phyloP scores from a whole-genome alignment of 1,140 invertebrate genomes.

The Rhagoletis pomonella region DNA sequence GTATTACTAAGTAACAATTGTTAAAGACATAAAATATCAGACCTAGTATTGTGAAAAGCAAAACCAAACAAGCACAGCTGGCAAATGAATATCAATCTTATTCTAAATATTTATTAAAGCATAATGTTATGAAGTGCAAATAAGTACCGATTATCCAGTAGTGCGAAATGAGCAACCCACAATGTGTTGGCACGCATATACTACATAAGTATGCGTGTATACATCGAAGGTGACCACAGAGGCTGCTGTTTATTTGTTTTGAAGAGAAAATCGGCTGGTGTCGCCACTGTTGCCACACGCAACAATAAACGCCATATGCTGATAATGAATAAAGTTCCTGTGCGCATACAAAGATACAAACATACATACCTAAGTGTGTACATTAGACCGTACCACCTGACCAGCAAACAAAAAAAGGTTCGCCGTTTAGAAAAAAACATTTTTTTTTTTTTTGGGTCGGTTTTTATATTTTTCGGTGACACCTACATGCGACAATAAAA shows the following conservation, averaged over 20 bases:
- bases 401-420: too few species aligned
- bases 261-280: background rate
- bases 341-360: background rate
- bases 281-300: background rate
- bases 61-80: background rate
- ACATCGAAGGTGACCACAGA: background rate
- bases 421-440: too few species aligned
- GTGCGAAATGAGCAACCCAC: background rate
- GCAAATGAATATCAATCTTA: background rate
- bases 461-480: too few species aligned
- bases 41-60: too few species aligned
- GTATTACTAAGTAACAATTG: too few species aligned
- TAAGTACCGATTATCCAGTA: background rate
- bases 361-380: too few species aligned
- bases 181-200: background rate
- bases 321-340: background rate
- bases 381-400: too few species aligned
- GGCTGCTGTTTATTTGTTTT: slow-evolving; percentile 9
- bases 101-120: background rate
- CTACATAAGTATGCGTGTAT: background rate
- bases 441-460: too few species aligned
- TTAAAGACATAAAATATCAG: too few species aligned
- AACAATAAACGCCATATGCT: slow-evolving; percentile 19
- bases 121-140: background rate
- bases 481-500: too few species aligned